Evolutionary conservation across 2,888 invertebrate genomes (phyloP), one percentile per base, ranked within the genome.

Genomic region (Limnephilus lunatus): DNA sequence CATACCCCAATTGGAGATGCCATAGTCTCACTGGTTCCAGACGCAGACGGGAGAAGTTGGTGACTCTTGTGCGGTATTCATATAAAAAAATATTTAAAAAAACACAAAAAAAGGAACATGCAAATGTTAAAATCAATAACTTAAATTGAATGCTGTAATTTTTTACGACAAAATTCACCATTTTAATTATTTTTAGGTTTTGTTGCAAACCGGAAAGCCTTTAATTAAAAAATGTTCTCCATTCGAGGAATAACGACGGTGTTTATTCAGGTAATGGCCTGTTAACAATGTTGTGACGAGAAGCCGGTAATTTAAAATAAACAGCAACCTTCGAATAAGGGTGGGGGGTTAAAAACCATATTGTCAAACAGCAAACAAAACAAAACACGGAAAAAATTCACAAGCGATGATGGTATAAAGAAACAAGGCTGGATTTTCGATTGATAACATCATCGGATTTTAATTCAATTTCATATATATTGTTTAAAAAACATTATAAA

Each of bases 231-330:
- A 68, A 25, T 25, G 9, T 68, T 68, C 25, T 68, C 68, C 68
- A 68, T 68, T 68, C 68, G 25, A 68, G 68, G 68, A 68, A 68
- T n/a, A 68, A 68, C 68, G 68, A 83, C 35, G 14, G 35, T 87
- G 48, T 87, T 87, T 87, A 53, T 87, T 87, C 31, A 68, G 53
- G 9, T 90, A 90, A 90, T 90, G 90, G 90, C n/a, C 85, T 53
- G 90, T 68, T 90, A 90, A 90, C 85, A 90, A 68, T 85, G 68
- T 85, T 85, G 32, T 85, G 85, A 68, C 44, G 39, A 68, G 35
- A 39, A 35, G 39, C 85, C 90, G 85, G 83, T 85, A 90, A 80
- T 90, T 90, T 85, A 39, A 68, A 68, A 68, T 85, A 90, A 83
- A 68, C 90, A 90, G 81, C 68, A 12, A 83, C 32, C 85, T 85